Percentiles rank a stretch among this genome's conserved stretches.
These are phyloP conservation scores for Vulpes ferrilata DNA, from an alignment of 2,113 vertebrate genomes.

Conservation along the genomic window DNA sequence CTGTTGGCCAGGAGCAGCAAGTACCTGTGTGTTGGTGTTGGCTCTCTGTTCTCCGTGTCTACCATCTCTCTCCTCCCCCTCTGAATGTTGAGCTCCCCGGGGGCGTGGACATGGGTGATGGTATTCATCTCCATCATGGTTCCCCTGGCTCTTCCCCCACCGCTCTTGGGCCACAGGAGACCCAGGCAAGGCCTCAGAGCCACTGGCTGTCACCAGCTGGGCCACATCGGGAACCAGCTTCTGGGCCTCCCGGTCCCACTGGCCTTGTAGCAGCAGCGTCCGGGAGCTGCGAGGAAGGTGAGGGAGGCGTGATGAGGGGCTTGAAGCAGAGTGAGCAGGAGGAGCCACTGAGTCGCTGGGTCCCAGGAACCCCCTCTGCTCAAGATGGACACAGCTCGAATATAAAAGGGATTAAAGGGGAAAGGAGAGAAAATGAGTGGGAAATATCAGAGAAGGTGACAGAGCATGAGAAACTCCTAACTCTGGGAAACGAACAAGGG, in stretches of 20 bases:
- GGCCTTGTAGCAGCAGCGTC: not conserved
- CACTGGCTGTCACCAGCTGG: not conserved
- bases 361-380: no score
- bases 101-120: not conserved
- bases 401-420: no score
- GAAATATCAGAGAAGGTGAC: no score
- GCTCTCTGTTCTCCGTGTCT: not conserved
- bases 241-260: not conserved
- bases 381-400: no score
- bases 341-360: no score
- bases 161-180: not conserved
- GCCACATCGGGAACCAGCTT: not conserved
- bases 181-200: not conserved
- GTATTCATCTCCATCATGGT: not conserved
- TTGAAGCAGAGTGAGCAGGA: not conserved
- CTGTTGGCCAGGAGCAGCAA: not conserved
- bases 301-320: not conserved
- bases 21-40: not conserved
- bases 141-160: not conserved
- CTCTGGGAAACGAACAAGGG: no score
- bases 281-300: not conserved
- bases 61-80: not conserved
- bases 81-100: not conserved
- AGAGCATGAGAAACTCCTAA: no score
- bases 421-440: no score